Conservation (phyloP, 1,140 invertebrate genomes). For the Temnothorax longispinosus region DNA sequence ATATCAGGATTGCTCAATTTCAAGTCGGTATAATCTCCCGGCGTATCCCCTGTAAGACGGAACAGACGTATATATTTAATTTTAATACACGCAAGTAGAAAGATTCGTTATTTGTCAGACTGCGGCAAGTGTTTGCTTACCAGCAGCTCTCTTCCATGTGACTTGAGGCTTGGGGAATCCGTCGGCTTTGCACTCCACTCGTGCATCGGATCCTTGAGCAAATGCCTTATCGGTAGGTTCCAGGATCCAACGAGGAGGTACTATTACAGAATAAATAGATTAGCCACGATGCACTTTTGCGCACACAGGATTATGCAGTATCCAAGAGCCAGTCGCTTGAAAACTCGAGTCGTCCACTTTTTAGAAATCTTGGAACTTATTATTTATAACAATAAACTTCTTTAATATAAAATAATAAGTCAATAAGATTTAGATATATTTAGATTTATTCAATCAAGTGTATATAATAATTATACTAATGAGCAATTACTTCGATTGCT, state of each 20-base stretch:
- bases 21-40: slow-evolving; percentile 96
- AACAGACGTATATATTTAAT: slow-evolving; percentile 6
- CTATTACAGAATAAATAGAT: slow-evolving; percentile 86
- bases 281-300: slow-evolving; percentile 35
- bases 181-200: slow-evolving; percentile 97
- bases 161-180: slow-evolving; percentile 97
- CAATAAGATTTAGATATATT: neutral
- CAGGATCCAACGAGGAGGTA: slow-evolving; percentile 98
- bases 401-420: neutral
- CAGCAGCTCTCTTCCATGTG: slow-evolving; percentile 97
- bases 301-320: slow-evolving; percentile 47
- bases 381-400: neutral
- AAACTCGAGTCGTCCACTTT: slow-evolving; percentile 17
- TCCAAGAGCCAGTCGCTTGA: slow-evolving; percentile 67
- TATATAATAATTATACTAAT: neutral
- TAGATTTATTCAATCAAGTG: neutral
- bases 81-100: neutral
- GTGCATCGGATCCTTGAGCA: slow-evolving; percentile 96
- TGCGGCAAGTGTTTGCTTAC: slow-evolving; percentile 85
- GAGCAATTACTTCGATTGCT: neutral
- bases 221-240: slow-evolving; percentile 98
- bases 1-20: slow-evolving; percentile 95
- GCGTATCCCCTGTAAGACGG: slow-evolving; percentile 90
- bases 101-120: neutral
- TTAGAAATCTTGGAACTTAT: neutral